A percentile compares a stretch with the other conserved stretches of the same genome.
phyloP scores from a whole-genome alignment of 1,140 invertebrate genomes.

The Telenomus remus region DNA sequence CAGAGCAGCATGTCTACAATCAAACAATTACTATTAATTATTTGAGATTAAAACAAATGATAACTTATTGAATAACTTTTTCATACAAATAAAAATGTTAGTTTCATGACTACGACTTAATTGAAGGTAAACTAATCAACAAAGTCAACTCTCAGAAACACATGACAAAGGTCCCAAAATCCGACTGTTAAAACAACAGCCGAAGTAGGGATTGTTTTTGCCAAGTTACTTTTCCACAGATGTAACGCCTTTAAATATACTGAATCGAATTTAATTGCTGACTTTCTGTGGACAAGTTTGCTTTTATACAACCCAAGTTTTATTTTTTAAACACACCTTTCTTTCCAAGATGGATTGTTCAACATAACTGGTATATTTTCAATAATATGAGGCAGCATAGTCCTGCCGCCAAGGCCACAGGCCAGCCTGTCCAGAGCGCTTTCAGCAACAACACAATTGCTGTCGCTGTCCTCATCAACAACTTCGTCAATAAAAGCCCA shows the following conservation, averaged over 20 bases:
- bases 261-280: constrained; percentile 61
- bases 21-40: no score
- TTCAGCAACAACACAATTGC: constrained; percentile 96
- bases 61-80: no score
- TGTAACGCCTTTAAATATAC: constrained; percentile 65
- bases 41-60: no score
- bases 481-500: constrained; percentile 83
- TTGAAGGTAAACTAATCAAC: constrained; percentile 14
- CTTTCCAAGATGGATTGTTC: constrained; percentile 87
- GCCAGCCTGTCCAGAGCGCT: constrained; percentile 96
- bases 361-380: constrained; percentile 91
- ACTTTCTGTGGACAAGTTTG: constrained; percentile 68
- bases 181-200: constrained; percentile 62
- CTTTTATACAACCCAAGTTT: no score
- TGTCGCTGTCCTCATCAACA: constrained; percentile 85
- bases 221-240: constrained; percentile 66
- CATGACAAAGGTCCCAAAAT: constrained; percentile 47
- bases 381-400: constrained; percentile 92
- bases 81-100: constrained; percentile 43
- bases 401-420: constrained; percentile 96
- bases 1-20: constrained; percentile 88
- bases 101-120: constrained; percentile 58
- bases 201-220: constrained; percentile 36
- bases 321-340: constrained; percentile 70
- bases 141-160: constrained; percentile 63